Percentiles rank a stretch among this genome's conserved stretches.
Evolutionary conservation across 2,797 vertebrate species (phyloP).

Genomic region (Spizella passerina): DNA sequence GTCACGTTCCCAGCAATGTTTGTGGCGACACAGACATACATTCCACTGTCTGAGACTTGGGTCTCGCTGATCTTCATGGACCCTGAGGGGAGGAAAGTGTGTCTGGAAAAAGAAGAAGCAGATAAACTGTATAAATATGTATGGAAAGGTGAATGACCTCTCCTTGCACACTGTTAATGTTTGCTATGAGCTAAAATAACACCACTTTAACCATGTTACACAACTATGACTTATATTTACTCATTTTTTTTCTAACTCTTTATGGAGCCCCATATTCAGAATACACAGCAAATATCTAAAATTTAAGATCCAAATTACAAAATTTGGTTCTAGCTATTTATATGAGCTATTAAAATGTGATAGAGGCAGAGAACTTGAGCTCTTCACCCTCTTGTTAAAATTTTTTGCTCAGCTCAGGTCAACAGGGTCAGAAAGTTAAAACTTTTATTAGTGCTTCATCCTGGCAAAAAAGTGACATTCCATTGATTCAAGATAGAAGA

Average conservation of each 20-base stretch:
- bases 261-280: background rate
- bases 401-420: background rate
- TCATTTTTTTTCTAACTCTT: background rate
- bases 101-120: conserved; percentile 78
- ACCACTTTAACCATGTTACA: background rate
- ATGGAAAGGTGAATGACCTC: background rate
- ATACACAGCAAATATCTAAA: background rate
- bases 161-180: background rate
- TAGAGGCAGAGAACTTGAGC: background rate
- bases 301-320: background rate
- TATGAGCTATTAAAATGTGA: background rate
- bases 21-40: conserved; percentile 91
- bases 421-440: background rate
- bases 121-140: background rate
- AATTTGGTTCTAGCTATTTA: background rate
- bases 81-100: conserved; percentile 89
- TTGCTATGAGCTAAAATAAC: background rate
- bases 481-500: background rate
- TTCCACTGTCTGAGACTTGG: conserved; percentile 87
- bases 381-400: background rate
- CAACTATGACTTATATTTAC: background rate
- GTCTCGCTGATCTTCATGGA: conserved; percentile 91
- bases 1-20: conserved; percentile 96
- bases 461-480: background rate
- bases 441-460: background rate